phyloP scores from a whole-genome alignment of 2,888 invertebrate species.

The Lepidonotus clava region DNA sequence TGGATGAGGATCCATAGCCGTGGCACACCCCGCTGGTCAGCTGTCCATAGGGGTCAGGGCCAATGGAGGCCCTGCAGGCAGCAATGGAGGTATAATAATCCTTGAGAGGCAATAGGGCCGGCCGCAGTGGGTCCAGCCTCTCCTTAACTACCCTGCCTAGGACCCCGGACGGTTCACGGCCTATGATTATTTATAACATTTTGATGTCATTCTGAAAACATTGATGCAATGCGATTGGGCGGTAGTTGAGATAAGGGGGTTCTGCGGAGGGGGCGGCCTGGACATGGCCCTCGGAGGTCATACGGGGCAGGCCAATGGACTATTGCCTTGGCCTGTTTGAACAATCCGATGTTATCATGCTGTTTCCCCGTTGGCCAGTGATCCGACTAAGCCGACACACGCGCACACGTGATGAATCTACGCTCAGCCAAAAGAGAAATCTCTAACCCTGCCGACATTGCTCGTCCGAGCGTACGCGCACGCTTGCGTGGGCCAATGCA shows the following conservation, averaged over 20 bases:
- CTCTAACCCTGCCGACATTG: background rate
- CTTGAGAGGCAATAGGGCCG: background rate
- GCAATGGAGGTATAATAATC: slow-evolving; percentile 16
- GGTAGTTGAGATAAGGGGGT: slow-evolving; percentile 17
- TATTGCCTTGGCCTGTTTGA: background rate
- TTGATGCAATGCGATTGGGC: slow-evolving; percentile 43
- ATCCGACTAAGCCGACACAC: background rate
- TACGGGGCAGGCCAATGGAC: background rate
- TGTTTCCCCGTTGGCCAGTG: background rate
- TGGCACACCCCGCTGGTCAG: slow-evolving; percentile 17
- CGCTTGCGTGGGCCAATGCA: no score
- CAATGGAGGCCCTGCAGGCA: background rate
- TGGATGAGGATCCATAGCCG: background rate
- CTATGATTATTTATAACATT: slow-evolving; percentile 35
- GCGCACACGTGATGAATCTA: background rate
- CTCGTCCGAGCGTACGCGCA: background rate
- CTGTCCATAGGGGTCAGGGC: slow-evolving; percentile 3
- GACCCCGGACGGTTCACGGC: background rate
- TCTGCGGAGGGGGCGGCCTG: background rate
- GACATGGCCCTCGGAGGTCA: background rate
- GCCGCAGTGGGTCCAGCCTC: background rate
- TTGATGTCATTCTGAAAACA: background rate
- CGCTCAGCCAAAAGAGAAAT: background rate
- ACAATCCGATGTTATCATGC: slow-evolving; percentile 28
- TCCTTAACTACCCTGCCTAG: background rate